These are phyloP conservation scores for Orchesella cincta DNA, from an alignment of 1,140 invertebrate species.

Conservation along the genomic window DNA sequence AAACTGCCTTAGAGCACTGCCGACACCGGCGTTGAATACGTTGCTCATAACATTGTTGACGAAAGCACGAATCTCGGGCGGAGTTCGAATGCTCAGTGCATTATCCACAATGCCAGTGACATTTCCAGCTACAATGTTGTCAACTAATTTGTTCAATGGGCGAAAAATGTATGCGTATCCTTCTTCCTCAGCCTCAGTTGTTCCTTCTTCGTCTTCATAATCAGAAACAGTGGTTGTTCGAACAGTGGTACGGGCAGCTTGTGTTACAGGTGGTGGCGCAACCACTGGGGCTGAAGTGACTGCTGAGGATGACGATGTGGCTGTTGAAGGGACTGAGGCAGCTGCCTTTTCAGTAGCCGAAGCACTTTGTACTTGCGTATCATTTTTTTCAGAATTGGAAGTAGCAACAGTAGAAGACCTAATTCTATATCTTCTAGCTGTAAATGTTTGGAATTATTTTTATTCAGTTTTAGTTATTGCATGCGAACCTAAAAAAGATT, in stretches of 20 bases:
- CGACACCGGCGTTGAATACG: background rate
- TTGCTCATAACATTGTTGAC: slow-evolving; percentile 19
- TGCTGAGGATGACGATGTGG: background rate
- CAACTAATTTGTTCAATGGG: slow-evolving; percentile 6
- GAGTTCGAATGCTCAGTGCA: slow-evolving; percentile 12
- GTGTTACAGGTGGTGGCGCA: background rate
- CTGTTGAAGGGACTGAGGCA: no score
- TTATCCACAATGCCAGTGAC: slow-evolving; percentile 8
- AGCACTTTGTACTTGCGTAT: background rate
- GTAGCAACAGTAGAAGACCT: no score
- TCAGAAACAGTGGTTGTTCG: background rate
- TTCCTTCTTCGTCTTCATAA: background rate
- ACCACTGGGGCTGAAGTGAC: background rate
- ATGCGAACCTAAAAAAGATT: background rate
- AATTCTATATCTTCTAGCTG: background rate
- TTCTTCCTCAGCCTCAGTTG: background rate
- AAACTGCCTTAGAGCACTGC: slow-evolving; percentile 7
- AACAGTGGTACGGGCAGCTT: background rate
- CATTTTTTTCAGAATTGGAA: background rate
- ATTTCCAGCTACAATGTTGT: slow-evolving; percentile 15
- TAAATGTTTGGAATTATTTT: background rate
- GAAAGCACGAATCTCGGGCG: slow-evolving; percentile 2
- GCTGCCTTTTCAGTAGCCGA: background rate
- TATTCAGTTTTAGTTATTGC: background rate
- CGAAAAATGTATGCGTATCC: slow-evolving; percentile 13